Conservation (phyloP, 2,888 invertebrate genomes). For the Sphinx pinastri region DNA sequence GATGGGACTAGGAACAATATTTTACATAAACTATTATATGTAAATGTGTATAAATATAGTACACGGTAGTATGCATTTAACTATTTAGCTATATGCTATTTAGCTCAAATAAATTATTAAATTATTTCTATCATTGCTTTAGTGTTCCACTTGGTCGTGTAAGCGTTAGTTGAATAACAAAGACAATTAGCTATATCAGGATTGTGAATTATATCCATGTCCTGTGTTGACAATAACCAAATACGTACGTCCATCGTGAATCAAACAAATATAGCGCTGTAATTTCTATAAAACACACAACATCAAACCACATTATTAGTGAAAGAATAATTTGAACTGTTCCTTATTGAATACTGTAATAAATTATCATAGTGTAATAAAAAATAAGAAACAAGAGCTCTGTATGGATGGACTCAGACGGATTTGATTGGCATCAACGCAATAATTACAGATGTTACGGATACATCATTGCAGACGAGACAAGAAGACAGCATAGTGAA, state of each 20-base stretch:
- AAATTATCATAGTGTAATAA: neutral
- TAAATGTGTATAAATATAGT: conserved; percentile 6
- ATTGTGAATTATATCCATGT: neutral
- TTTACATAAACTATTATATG: conserved; percentile 1
- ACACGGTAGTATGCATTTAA: neutral
- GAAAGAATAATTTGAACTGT: neutral
- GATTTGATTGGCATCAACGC: conserved; percentile 10
- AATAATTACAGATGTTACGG: conserved; percentile 6
- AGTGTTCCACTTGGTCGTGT: neutral
- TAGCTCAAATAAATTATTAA: neutral
- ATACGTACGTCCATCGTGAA: conserved; percentile 5
- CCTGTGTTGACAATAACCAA: neutral
- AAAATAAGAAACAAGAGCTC: neutral
- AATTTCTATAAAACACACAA: too few species aligned
- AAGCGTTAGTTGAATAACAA: neutral
- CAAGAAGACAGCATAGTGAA: neutral
- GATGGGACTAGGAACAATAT: conserved; percentile 1
- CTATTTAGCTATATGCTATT: neutral
- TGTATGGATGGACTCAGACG: conserved; percentile 4
- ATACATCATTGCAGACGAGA: neutral
- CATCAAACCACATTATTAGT: neutral
- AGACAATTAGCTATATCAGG: neutral
- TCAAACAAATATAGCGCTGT: neutral
- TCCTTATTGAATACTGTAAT: neutral
- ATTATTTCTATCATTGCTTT: conserved; percentile 4